These are phyloP conservation scores for Pogonophryne albipinna DNA, from an alignment of 2,797 vertebrate genomes.

Conservation along the genomic window DNA sequence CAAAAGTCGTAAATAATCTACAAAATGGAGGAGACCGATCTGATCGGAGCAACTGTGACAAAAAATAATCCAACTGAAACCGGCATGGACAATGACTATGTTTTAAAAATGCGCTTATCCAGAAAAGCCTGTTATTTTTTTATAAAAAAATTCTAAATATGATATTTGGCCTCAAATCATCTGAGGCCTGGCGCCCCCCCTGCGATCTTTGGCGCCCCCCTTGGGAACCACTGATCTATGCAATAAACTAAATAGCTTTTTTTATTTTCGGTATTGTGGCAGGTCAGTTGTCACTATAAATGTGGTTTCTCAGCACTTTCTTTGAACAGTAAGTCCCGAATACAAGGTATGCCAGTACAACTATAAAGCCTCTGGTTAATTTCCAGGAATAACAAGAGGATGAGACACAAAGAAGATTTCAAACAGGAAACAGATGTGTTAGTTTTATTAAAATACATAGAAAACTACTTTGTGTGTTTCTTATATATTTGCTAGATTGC, in stretches of 20 bases:
- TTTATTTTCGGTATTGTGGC: background rate
- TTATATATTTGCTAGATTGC: constrained; percentile 84
- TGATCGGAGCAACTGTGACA: too few relatives aligned
- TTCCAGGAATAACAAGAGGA: constrained; percentile 70
- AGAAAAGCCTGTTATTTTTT: too few relatives aligned
- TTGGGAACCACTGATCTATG: too few relatives aligned
- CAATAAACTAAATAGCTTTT: constrained; percentile 13
- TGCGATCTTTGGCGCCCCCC: too few relatives aligned
- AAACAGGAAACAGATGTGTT: constrained; percentile 86
- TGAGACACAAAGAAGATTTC: constrained; percentile 85
- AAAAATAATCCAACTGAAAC: too few relatives aligned
- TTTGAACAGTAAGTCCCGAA: constrained; percentile 62
- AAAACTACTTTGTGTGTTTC: constrained; percentile 89
- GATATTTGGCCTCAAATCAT: too few relatives aligned
- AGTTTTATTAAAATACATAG: constrained; percentile 93
- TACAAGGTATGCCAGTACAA: constrained; percentile 50
- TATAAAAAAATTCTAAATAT: too few relatives aligned
- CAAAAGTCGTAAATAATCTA: too few relatives aligned
- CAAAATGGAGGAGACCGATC: too few relatives aligned
- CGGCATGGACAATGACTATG: too few relatives aligned
- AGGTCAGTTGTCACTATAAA: constrained; percentile 20
- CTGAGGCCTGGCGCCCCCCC: too few relatives aligned
- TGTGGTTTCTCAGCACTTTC: constrained; percentile 55
- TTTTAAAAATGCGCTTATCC: too few relatives aligned
- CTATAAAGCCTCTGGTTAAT: constrained; percentile 47